Conservation (phyloP, 2,888 invertebrate species). For the Hecatera dysodea region DNA sequence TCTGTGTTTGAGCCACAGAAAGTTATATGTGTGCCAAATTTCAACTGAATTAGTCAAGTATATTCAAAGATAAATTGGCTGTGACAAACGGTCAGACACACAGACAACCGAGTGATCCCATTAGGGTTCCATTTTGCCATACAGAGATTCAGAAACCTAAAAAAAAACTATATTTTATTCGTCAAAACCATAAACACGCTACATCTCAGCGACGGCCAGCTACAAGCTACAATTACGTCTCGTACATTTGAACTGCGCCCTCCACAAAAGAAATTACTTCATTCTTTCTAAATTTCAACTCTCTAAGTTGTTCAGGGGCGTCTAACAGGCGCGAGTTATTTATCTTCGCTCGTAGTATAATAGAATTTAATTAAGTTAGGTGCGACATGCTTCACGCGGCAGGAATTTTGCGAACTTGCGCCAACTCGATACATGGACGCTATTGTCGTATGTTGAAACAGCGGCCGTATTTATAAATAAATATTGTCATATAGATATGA, state of each 20-base stretch:
- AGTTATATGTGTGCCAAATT: too few species aligned
- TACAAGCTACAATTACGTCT: slow-evolving; percentile 74
- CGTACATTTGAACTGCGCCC: slow-evolving; percentile 70
- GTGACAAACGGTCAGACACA: too few species aligned
- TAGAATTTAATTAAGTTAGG: slow-evolving; percentile 90
- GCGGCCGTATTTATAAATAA: slow-evolving; percentile 53
- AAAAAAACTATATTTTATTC: slow-evolving; percentile 23
- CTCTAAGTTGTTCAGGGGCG: slow-evolving; percentile 72
- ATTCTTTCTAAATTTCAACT: slow-evolving; percentile 85
- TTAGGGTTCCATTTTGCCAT: too few species aligned
- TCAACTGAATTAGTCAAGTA: too few species aligned
- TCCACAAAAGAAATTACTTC: slow-evolving; percentile 84
- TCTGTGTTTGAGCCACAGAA: too few species aligned
- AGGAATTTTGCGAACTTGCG: slow-evolving; percentile 81
- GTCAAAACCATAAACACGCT: slow-evolving; percentile 60
- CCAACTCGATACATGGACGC: slow-evolving; percentile 72
- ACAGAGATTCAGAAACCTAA: too few species aligned
- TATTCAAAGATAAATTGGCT: too few species aligned
- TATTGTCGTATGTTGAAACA: slow-evolving; percentile 57
- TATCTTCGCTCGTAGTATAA: slow-evolving; percentile 87
- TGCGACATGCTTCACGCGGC: slow-evolving; percentile 86
- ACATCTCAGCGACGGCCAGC: slow-evolving; percentile 54
- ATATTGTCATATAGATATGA: slow-evolving; percentile 36
- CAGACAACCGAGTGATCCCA: too few species aligned
- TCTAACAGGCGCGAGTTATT: slow-evolving; percentile 85